Evolutionary conservation across 2,797 vertebrate genomes (phyloP), one percentile per base, ranked within the genome.

Genomic region (Dryobates pubescens): DNA sequence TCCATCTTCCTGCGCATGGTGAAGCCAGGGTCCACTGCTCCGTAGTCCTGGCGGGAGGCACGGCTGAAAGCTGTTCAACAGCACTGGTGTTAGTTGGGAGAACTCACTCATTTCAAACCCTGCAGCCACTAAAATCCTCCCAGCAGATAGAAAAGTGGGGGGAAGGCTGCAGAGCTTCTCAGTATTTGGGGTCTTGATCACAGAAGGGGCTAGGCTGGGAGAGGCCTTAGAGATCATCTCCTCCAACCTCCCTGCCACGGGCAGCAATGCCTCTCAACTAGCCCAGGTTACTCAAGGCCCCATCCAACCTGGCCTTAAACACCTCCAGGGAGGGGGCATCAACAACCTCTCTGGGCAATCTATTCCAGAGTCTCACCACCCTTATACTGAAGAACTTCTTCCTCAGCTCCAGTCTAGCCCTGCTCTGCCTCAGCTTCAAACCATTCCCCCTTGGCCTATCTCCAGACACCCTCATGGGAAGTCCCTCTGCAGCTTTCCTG

Each of bases 1-100:
- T 99, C 99, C 99, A 99, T 99, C 96, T 99, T 99, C 97, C 99
- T 98, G 95, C 99, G 98, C 98, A 99, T 99, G 26, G 99, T 99
- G 96, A 99, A 99, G 59, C 99, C 99, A 59, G 99, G 99, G 94
- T 99, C 99, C 70, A 98, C 96, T 13, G 98, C 96, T 61, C 94
- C 97, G 32, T 98, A 98, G 86, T 99, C 99, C 93, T 99, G 98
- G 10, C 98, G 98, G 53, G 97, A 98, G 22, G 97, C 95, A 77
- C 98, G 98, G 82, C 98, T 98, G 96, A 99, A 99, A 72, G 99
- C 99, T 99, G 90, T 19, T 58, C 74, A 88, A 94, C 57, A 94
- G 85, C n/a, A 86, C 23, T 27, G 32, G 78, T 61, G 47, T 90
- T 86, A 92, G 34, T 27, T 77, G 87, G 26, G 75, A 90, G 17